These are phyloP conservation scores for Oligia strigilis DNA, from an alignment of 2,888 invertebrate species.

Conservation along the genomic window DNA sequence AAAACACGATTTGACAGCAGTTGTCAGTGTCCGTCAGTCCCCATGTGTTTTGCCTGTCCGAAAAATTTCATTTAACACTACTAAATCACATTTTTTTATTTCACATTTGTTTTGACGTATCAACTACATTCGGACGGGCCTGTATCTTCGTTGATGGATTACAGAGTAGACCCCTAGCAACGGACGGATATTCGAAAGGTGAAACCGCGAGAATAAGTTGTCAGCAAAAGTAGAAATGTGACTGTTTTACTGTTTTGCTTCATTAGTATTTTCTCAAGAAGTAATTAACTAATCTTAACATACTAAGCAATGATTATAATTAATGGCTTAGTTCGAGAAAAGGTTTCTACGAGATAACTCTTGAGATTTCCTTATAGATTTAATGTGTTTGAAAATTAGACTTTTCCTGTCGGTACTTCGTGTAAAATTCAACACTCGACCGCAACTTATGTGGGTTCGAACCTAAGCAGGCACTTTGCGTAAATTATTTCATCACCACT, in stretches of 20 bases:
- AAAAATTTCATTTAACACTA: not conserved
- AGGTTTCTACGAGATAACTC: not conserved
- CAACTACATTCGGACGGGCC: not conserved
- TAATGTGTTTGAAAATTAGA: not conserved
- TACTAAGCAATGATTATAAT: constrained; percentile 25
- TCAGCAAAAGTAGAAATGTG: constrained; percentile 12
- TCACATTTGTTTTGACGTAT: not conserved
- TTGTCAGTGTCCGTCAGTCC: too few species aligned
- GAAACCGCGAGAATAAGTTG: not conserved
- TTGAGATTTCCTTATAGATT: not conserved
- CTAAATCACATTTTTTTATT: too few species aligned
- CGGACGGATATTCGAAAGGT: not conserved
- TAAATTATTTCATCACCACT: too few species aligned
- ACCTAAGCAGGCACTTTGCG: too few species aligned
- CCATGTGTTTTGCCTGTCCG: not conserved
- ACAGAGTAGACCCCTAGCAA: not conserved
- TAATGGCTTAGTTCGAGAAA: not conserved
- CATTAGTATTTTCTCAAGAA: constrained; percentile 14
- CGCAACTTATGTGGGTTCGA: too few species aligned
- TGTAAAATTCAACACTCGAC: not conserved
- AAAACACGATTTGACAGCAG: not conserved
- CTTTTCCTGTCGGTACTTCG: not conserved
- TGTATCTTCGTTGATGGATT: not conserved
- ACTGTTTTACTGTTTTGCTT: constrained; percentile 20
- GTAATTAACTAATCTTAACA: constrained; percentile 30